These are phyloP conservation scores for Dryomyza anilis DNA, from an alignment of 2,888 invertebrate genomes.

Conservation along the genomic window DNA sequence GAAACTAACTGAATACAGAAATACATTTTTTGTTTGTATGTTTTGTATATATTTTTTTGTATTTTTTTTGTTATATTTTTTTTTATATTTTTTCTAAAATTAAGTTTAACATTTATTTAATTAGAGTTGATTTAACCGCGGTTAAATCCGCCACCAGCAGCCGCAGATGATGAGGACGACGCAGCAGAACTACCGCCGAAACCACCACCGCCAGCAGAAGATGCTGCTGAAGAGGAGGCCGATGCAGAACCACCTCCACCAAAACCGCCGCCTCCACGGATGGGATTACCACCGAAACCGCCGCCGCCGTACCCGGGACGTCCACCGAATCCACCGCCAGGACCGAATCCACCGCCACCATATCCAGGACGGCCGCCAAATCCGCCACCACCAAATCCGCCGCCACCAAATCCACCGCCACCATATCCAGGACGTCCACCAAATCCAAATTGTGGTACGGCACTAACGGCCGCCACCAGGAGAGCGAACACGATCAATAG, in stretches of 20 bases:
- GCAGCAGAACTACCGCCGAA: conserved; percentile 26
- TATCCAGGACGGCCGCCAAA: conserved; percentile 11
- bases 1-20: no score
- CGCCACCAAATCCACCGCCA: conserved; percentile 25
- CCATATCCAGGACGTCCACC: conserved; percentile 26
- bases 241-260: conserved; percentile 24
- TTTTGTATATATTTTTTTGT: conserved; percentile 2
- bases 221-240: conserved; percentile 22
- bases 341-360: conserved; percentile 8
- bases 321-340: conserved; percentile 15
- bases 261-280: conserved; percentile 14
- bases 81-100: neutral
- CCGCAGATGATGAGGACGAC: conserved; percentile 25
- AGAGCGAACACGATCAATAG: conserved; percentile 46
- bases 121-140: conserved; percentile 18
- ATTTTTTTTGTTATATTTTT: neutral
- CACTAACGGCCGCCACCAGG: conserved; percentile 43
- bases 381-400: conserved; percentile 25
- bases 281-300: conserved; percentile 10
- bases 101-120: neutral
- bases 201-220: conserved; percentile 24
- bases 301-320: conserved; percentile 17
- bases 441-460: conserved; percentile 42
- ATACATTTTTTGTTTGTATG: no score
- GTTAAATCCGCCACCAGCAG: conserved; percentile 24